phyloP scores from a whole-genome alignment of 2,888 invertebrate species.

The Drosophila cognata region DNA sequence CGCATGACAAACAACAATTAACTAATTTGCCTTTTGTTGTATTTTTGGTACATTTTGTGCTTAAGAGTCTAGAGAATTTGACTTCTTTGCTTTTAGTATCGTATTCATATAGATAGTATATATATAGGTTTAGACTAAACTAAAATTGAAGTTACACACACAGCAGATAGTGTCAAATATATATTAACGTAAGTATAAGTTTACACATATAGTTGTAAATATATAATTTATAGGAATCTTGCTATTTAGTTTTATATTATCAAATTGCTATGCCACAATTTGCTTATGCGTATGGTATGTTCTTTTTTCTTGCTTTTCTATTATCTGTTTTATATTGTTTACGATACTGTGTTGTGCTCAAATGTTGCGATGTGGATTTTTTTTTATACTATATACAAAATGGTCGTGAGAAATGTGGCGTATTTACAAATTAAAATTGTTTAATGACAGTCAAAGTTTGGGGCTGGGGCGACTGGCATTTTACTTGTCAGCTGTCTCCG shows the following conservation, averaged over 20 bases:
- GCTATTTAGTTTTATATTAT: slow-evolving; percentile 61
- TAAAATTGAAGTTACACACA: slow-evolving; percentile 70
- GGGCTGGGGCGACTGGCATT: slow-evolving; percentile 10
- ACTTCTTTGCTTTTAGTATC: slow-evolving; percentile 69
- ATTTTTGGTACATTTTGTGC: slow-evolving; percentile 64
- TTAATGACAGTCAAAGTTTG: slow-evolving; percentile 39
- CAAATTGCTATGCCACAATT: slow-evolving; percentile 64
- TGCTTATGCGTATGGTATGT: slow-evolving; percentile 69
- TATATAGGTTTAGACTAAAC: slow-evolving; percentile 47
- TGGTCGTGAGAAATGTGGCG: slow-evolving; percentile 42
- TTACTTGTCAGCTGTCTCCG: slow-evolving; percentile 75
- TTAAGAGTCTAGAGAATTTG: slow-evolving; percentile 74
- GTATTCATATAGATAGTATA: slow-evolving; percentile 2
- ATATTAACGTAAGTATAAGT: slow-evolving; percentile 39
- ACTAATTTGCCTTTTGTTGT: slow-evolving; percentile 48
- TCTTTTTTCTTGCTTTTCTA: slow-evolving; percentile 24
- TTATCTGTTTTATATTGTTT: slow-evolving; percentile 22
- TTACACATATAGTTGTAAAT: slow-evolving; percentile 34
- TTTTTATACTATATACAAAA: slow-evolving; percentile 53
- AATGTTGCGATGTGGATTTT: slow-evolving; percentile 33
- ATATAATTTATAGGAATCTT: slow-evolving; percentile 74
- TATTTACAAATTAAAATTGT: slow-evolving; percentile 56
- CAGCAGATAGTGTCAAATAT: slow-evolving; percentile 44
- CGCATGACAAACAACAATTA: slow-evolving; percentile 31
- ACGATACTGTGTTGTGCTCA: slow-evolving; percentile 66